phyloP scores from a whole-genome alignment of 2,888 invertebrate genomes.

The Odontocolon sp. region DNA sequence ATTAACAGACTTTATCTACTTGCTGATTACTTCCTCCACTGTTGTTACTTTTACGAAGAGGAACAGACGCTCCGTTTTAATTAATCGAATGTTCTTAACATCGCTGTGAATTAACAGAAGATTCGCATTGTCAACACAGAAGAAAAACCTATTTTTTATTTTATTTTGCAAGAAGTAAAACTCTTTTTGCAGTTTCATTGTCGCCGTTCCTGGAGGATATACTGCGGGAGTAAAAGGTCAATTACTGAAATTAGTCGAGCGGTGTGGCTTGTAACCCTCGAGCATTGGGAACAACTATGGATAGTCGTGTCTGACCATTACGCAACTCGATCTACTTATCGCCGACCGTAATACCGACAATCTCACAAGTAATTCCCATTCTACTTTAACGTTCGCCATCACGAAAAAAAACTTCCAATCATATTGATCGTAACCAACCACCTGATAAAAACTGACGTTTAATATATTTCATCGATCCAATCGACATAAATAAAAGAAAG shows the following conservation, averaged over 20 bases:
- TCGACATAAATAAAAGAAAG: too few species aligned
- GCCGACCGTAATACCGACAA: not conserved
- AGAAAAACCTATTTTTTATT: too few species aligned
- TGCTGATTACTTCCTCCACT: not conserved
- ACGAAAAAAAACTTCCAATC: too few species aligned
- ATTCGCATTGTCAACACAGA: too few species aligned
- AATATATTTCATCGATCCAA: too few species aligned
- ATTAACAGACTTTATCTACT: not conserved
- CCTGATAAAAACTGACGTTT: too few species aligned
- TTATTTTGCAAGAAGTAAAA: not conserved
- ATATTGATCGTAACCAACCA: too few species aligned
- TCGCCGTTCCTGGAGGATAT: not conserved
- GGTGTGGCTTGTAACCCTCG: not conserved
- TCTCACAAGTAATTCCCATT: too few species aligned
- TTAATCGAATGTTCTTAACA: not conserved
- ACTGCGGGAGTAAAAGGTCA: not conserved
- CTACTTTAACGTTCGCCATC: too few species aligned
- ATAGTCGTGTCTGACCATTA: constrained; percentile 14
- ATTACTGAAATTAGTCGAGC: constrained; percentile 21
- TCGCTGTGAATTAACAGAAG: not conserved
- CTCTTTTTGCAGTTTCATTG: not conserved
- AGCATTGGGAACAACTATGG: not conserved
- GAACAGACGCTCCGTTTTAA: not conserved
- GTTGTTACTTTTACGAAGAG: not conserved
- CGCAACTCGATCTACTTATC: constrained; percentile 32